Evolutionary conservation across 53 echinoderm and acorn worm genomes (phyloP), one percentile per base, ranked within the genome.

Genomic region (Hippasteria phrygiana): DNA sequence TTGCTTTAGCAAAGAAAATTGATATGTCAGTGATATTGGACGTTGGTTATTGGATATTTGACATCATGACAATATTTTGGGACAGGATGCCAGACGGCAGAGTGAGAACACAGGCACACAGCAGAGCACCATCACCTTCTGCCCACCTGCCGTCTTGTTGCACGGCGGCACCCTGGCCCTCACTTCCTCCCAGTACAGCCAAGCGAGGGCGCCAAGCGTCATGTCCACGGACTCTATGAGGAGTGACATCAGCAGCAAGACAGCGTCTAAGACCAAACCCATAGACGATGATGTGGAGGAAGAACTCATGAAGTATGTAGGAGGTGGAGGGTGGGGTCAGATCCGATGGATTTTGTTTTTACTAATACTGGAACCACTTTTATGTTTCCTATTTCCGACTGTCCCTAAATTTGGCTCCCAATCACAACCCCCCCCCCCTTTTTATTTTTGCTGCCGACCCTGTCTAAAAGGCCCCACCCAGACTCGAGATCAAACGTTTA

Each of bases 191-290:
- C 67, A 80, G 29, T 67, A 32, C 40, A 56, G 71, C 16, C 89
- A 89, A 53, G 71, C 46, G 26, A 80, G 69, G 56, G 27, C 89
- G 5, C 22, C 87, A 5, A 87, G 80, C 59, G 78, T 29, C n/a
- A 55, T 78, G 70, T 91, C 92, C n/a, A 73, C 92, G 0, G 92
- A 88, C 14, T 91, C 92, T 5, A 69, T 72, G 43, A 54, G 51
- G 35, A 91, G 92, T 69, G 79, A 78, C 11, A 16, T 32, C 31
- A 74, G 74, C 75, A 35, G 39, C 24, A 74, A 32, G 62, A 77
- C 82, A 1, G 35, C 46, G 12, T 90, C 81, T 27, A 90, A 73
- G 38, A 82, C 90, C 37, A 54, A 89, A 45, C 89, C 59, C 34
- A 55, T 89, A 1, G 89, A 88, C 50, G 55, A 70, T 34, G 89